phyloP scores from a whole-genome alignment of 2,113 vertebrate genomes.

The Toxotes chatareus region DNA sequence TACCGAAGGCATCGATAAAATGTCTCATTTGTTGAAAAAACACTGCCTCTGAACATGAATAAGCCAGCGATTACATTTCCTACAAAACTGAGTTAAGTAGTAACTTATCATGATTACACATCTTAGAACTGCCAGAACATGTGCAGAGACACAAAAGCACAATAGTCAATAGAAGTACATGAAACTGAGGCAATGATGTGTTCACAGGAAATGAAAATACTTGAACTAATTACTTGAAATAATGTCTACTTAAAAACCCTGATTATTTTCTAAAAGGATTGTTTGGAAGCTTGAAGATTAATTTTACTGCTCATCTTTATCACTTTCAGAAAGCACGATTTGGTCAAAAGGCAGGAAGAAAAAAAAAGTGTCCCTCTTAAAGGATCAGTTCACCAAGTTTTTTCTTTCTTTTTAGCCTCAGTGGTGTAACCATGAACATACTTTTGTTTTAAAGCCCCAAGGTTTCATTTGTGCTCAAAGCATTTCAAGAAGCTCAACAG shows the following conservation, averaged over 20 bases:
- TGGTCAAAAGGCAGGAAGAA: neutral
- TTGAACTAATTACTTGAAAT: no score
- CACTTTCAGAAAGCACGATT: neutral
- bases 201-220: no score
- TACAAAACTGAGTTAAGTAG: no score
- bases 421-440: neutral
- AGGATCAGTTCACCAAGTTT: neutral
- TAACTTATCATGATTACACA: no score
- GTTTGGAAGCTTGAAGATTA: neutral
- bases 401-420: neutral
- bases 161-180: no score
- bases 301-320: neutral
- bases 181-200: no score
- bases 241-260: neutral
- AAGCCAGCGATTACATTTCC: no score
- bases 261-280: neutral
- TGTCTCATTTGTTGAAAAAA: no score
- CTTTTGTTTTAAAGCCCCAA: neutral
- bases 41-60: no score
- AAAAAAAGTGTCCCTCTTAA: neutral
- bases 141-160: no score
- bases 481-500: neutral
- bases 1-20: no score
- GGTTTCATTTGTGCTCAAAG: neutral
- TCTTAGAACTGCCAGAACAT: no score